Conservation (phyloP, 2,888 invertebrate species). For the Drosophila picticornis region DNA sequence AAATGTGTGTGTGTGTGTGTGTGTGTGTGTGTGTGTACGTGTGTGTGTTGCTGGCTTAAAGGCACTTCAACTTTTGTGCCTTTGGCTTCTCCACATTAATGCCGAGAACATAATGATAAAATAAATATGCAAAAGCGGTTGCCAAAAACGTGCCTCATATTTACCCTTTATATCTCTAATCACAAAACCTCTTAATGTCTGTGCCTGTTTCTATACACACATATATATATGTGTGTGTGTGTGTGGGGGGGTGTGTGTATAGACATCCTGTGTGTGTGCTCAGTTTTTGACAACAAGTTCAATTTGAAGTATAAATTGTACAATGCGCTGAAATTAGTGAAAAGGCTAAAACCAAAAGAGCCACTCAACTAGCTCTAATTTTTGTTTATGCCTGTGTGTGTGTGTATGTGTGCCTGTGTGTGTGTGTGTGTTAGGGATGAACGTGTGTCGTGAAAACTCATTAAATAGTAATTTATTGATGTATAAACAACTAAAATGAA, state of each 20-base stretch:
- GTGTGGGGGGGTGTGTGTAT: slow-evolving; percentile 16
- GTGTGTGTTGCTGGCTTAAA: slow-evolving; percentile 47
- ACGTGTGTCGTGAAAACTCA: not conserved
- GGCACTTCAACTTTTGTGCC: slow-evolving; percentile 54
- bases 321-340: slow-evolving; percentile 77
- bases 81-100: slow-evolving; percentile 59
- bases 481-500: not conserved
- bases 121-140: slow-evolving; percentile 85
- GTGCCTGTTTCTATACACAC: not conserved
- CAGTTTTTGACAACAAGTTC: slow-evolving; percentile 63
- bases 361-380: slow-evolving; percentile 49
- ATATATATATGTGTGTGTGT: not conserved
- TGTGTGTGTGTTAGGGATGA: slow-evolving; percentile 15
- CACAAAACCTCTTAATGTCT: slow-evolving; percentile 33
- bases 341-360: slow-evolving; percentile 51
- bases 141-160: slow-evolving; percentile 79
- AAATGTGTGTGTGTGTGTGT: slow-evolving; percentile 21
- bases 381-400: slow-evolving; percentile 16
- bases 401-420: not conserved
- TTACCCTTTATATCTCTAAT: slow-evolving; percentile 74
- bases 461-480: not conserved
- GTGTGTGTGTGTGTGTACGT: not conserved
- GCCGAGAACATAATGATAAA: slow-evolving; percentile 84
- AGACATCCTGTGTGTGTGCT: slow-evolving; percentile 24
- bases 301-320: slow-evolving; percentile 71